Conservation (phyloP, 2,113 vertebrate genomes). For the Amia ocellicauda region DNA sequence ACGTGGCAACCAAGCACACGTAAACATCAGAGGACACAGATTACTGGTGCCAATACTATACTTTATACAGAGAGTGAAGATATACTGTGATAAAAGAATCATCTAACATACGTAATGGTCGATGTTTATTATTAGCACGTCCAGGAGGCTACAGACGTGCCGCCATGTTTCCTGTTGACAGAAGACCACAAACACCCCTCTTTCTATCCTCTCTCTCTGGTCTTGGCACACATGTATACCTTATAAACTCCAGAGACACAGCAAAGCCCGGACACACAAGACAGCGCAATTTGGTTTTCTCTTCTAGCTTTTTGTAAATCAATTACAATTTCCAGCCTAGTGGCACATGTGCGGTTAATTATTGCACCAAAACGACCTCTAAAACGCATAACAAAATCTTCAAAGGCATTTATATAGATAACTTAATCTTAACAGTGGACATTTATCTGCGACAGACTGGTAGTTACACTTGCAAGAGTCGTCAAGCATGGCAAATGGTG, state of each 20-base stretch:
- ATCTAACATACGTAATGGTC: no score
- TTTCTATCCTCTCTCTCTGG: no score
- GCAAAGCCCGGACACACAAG: neutral
- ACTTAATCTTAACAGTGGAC: conserved; percentile 31
- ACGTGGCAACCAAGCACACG: no score
- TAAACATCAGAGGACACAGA: no score
- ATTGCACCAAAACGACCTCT: conserved; percentile 37
- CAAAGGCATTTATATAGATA: conserved; percentile 44
- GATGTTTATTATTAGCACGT: no score
- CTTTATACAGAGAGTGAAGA: no score
- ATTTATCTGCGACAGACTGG: conserved; percentile 31
- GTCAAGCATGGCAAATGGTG: conserved; percentile 9
- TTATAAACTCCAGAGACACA: neutral
- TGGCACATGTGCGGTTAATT: conserved; percentile 38
- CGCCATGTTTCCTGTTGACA: no score
- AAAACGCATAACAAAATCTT: conserved; percentile 39
- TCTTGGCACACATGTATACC: neutral
- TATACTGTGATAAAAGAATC: no score
- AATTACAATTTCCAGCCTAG: conserved; percentile 40
- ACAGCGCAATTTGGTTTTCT: neutral
- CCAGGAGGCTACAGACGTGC: neutral
- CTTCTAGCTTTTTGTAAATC: conserved; percentile 33
- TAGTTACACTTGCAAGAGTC: conserved; percentile 18
- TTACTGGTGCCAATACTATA: no score
- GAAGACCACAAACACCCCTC: no score